Percentiles rank a stretch among this genome's conserved stretches.
phyloP scores from a whole-genome alignment of 2,797 vertebrate species.

The Merluccius polli region DNA sequence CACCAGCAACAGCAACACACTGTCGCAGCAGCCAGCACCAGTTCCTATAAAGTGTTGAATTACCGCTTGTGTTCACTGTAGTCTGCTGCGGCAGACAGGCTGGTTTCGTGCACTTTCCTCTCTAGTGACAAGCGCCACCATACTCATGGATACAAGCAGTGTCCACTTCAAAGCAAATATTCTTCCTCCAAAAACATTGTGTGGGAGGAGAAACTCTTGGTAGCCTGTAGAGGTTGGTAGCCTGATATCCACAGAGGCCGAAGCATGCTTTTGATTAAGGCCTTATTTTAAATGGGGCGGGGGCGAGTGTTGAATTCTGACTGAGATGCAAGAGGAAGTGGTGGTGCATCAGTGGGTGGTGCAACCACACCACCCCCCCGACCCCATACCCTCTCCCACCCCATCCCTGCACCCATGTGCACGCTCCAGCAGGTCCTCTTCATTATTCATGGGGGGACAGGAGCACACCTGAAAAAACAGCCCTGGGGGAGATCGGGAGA shows the following conservation, averaged over 20 bases:
- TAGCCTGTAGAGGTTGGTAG: not conserved
- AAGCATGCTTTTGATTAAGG: constrained; percentile 35
- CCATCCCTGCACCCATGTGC: not conserved
- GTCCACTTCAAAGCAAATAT: not conserved
- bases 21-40: not conserved
- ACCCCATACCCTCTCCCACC: not conserved
- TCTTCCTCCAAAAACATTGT: not conserved
- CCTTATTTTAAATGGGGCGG: not conserved
- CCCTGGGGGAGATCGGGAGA: constrained; percentile 6
- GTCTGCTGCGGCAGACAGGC: not conserved
- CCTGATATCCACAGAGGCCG: constrained; percentile 16
- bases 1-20: not conserved
- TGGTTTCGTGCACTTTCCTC: not conserved
- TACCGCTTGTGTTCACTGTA: constrained; percentile 3
- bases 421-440: constrained; percentile 41
- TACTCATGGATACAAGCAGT: not conserved
- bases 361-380: constrained; percentile 15
- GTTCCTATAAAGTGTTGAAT: constrained; percentile 25
- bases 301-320: not conserved
- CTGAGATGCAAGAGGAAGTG: not conserved
- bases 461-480: constrained; percentile 65
- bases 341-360: not conserved
- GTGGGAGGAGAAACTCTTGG: not conserved
- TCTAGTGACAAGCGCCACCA: not conserved
- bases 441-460: constrained; percentile 68